These are phyloP conservation scores for Atrina japonica DNA, from an alignment of 2,888 invertebrate species.

Conservation along the genomic window DNA sequence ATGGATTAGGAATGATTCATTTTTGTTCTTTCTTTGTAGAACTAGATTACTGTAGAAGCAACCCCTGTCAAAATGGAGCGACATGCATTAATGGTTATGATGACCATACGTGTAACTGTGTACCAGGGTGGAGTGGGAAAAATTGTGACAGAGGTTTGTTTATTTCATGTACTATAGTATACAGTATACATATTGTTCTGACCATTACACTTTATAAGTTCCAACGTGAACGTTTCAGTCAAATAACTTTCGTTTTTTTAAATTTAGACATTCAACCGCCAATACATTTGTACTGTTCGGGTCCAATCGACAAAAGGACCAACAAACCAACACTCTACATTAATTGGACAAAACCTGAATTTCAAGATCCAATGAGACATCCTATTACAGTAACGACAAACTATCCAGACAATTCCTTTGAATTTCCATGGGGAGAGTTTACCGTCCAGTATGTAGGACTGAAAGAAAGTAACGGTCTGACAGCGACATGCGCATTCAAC, in stretches of 20 bases:
- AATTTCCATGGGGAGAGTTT: constrained; percentile 48
- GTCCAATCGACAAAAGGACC: constrained; percentile 11
- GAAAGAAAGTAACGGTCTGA: constrained; percentile 42
- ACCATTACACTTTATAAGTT: not conserved
- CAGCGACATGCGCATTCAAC: constrained; percentile 34
- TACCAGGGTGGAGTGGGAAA: constrained; percentile 21
- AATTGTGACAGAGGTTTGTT: constrained; percentile 13
- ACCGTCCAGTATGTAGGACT: constrained; percentile 38
- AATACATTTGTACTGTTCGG: constrained; percentile 28
- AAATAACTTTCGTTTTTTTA: not conserved
- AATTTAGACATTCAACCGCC: constrained; percentile 47
- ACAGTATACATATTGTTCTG: no score
- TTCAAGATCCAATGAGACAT: constrained; percentile 39
- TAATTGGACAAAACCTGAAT: constrained; percentile 35
- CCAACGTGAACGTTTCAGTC: not conserved
- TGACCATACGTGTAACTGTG: constrained; percentile 9
- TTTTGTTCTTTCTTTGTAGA: not conserved
- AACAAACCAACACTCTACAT: constrained; percentile 20
- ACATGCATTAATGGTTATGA: constrained; percentile 20
- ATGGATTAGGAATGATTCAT: not conserved
- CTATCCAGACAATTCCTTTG: constrained; percentile 26
- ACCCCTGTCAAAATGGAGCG: constrained; percentile 24
- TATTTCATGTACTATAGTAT: no score
- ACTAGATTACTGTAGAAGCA: constrained; percentile 16
- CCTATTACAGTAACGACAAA: constrained; percentile 33